Conservation (phyloP, 2,797 vertebrate genomes). For the Lagodon rhomboides region DNA sequence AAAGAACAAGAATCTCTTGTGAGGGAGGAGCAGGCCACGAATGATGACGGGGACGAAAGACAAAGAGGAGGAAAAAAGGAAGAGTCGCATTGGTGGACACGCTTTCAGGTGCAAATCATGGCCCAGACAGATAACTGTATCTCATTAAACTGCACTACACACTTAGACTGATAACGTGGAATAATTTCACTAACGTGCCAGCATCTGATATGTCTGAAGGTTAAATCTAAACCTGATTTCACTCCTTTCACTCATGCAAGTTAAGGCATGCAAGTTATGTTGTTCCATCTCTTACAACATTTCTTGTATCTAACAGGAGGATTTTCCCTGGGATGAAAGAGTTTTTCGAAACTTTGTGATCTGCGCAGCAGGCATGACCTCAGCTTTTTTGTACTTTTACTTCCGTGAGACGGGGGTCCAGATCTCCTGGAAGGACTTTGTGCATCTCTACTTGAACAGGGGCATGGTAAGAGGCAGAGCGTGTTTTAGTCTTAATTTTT, state of each 20-base stretch:
- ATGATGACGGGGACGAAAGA: conserved; percentile 48
- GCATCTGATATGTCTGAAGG: not conserved
- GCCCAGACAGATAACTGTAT: not conserved
- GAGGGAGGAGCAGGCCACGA: conserved; percentile 37
- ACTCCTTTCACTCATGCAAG: not conserved
- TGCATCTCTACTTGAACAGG: conserved; percentile 83
- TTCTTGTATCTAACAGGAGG: conserved; percentile 70
- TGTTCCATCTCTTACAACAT: no score
- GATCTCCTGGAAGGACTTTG: conserved; percentile 89
- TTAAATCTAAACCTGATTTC: not conserved
- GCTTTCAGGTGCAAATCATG: conserved; percentile 76
- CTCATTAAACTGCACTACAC: not conserved
- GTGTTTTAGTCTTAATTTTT: not conserved
- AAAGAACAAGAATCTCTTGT: conserved; percentile 63
- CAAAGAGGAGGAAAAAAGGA: conserved; percentile 70
- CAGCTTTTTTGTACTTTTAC: conserved; percentile 83
- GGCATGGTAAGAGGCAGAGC: conserved; percentile 82
- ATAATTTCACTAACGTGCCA: not conserved
- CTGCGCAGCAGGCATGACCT: conserved; percentile 78
- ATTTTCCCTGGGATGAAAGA: conserved; percentile 83
- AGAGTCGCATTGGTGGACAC: conserved; percentile 82
- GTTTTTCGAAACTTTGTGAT: conserved; percentile 73
- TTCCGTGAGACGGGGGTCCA: conserved; percentile 84
- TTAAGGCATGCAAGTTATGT: not conserved
- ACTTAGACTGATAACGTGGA: not conserved